A percentile compares a stretch with the other conserved stretches of the same genome.
phyloP scores from a whole-genome alignment of 1,140 invertebrate species.

The Archegozetes longisetosus region DNA sequence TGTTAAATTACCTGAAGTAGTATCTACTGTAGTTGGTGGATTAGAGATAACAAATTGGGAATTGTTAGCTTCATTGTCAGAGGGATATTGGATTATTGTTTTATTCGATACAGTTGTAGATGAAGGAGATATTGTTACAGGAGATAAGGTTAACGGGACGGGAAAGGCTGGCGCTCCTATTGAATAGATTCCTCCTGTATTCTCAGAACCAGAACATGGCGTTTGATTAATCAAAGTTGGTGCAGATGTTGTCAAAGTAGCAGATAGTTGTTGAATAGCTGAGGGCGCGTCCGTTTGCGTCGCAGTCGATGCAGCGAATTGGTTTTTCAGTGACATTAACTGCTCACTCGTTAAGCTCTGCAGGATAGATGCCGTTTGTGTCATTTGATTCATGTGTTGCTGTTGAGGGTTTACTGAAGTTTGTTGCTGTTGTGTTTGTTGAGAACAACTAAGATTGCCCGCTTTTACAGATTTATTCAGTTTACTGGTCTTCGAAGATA shows the following conservation, averaged over 20 bases:
- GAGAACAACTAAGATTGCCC: constrained; percentile 30
- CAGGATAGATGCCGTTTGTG: neutral
- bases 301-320: constrained; percentile 21
- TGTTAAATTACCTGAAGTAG: neutral
- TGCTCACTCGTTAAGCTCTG: constrained; percentile 19
- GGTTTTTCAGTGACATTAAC: constrained; percentile 20
- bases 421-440: constrained; percentile 32
- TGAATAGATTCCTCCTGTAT: constrained; percentile 14
- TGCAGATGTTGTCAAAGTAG: constrained; percentile 20
- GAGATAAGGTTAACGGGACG: constrained; percentile 18
- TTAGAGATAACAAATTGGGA: neutral
- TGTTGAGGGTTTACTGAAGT: constrained; percentile 26
- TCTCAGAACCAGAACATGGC: constrained; percentile 13
- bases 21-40: neutral
- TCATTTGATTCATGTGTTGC: constrained; percentile 23
- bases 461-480: constrained; percentile 26
- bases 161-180: constrained; percentile 20
- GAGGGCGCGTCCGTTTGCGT: constrained; percentile 6
- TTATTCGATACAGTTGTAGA: constrained; percentile 6
- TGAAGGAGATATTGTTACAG: constrained; percentile 9
- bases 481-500: constrained; percentile 26
- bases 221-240: constrained; percentile 21
- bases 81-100: neutral
- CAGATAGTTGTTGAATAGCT: constrained; percentile 1
- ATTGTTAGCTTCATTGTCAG: no score